These are phyloP conservation scores for Adelognathus sp. DNA, from an alignment of 2,888 invertebrate species.

Conservation along the genomic window DNA sequence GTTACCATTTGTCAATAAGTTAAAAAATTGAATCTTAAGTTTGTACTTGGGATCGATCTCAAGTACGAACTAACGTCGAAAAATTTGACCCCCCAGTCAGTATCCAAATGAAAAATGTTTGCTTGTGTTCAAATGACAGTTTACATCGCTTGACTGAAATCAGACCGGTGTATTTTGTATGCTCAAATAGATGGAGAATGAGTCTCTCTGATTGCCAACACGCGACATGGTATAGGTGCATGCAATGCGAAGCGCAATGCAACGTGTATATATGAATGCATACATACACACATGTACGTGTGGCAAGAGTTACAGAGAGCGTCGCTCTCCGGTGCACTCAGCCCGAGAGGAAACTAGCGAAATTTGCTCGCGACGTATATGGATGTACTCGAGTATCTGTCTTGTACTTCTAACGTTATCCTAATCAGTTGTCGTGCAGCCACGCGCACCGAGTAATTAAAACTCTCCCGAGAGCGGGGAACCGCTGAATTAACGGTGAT, in stretches of 20 bases:
- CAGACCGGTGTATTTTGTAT: too few relatives aligned
- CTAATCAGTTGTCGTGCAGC: conserved; percentile 3
- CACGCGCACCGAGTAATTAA: not conserved
- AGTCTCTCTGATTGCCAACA: too few relatives aligned
- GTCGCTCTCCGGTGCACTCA: conserved; percentile 16
- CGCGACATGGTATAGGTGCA: not conserved
- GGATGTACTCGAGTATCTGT: not conserved
- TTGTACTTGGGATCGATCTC: too few relatives aligned
- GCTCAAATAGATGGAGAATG: too few relatives aligned
- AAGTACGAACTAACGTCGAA: too few relatives aligned
- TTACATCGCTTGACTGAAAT: too few relatives aligned
- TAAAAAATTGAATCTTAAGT: too few relatives aligned
- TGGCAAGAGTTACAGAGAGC: conserved; percentile 1
- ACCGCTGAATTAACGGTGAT: not conserved
- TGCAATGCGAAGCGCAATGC: not conserved
- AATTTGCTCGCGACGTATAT: conserved; percentile 9
- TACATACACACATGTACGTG: not conserved
- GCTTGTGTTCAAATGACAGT: too few relatives aligned
- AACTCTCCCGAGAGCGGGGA: not conserved
- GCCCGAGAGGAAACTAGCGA: conserved; percentile 28
- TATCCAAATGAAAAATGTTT: too few relatives aligned
- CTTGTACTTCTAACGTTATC: conserved; percentile 1
- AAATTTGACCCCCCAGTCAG: too few relatives aligned
- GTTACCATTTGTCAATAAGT: too few relatives aligned
- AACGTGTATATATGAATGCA: not conserved